Evolutionary conservation across 2,888 invertebrate genomes (phyloP).

Genomic region (Microctonus aethiopoides): DNA sequence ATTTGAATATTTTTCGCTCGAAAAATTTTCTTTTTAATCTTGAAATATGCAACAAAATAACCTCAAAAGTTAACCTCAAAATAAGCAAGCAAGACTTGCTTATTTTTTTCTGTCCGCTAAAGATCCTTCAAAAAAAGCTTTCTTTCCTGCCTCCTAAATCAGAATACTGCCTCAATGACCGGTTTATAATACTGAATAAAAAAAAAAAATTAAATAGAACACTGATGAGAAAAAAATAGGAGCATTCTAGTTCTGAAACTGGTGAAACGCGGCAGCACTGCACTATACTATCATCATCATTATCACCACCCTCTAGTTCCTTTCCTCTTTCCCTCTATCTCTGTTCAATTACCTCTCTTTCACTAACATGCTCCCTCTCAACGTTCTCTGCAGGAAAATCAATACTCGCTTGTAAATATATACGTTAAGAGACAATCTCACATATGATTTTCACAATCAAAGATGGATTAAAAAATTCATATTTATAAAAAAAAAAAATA

Average conservation of each 20-base stretch:
- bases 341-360: no score
- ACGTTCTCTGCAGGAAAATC: slow-evolving; percentile 54
- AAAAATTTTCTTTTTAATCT: no score
- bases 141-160: no score
- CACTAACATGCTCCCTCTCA: background rate
- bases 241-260: slow-evolving; percentile 58
- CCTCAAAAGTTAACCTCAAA: no score
- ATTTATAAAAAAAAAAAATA: background rate
- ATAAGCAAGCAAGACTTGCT: no score
- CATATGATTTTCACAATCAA: slow-evolving; percentile 48
- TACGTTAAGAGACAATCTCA: slow-evolving; percentile 46
- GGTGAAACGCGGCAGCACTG: slow-evolving; percentile 63
- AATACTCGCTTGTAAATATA: slow-evolving; percentile 60
- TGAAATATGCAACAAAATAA: no score
- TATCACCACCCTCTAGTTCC: background rate
- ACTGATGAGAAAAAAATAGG: slow-evolving; percentile 22
- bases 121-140: no score
- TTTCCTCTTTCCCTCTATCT: no score
- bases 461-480: background rate
- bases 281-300: slow-evolving; percentile 40
- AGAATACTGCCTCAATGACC: no score
- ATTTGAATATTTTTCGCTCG: no score
- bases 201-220: background rate
- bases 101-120: no score
- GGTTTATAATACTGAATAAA: background rate